A percentile compares a stretch with the other conserved stretches of the same genome.
phyloP scores from a whole-genome alignment of 2,888 invertebrate species.

The Mycalesis mineus region DNA sequence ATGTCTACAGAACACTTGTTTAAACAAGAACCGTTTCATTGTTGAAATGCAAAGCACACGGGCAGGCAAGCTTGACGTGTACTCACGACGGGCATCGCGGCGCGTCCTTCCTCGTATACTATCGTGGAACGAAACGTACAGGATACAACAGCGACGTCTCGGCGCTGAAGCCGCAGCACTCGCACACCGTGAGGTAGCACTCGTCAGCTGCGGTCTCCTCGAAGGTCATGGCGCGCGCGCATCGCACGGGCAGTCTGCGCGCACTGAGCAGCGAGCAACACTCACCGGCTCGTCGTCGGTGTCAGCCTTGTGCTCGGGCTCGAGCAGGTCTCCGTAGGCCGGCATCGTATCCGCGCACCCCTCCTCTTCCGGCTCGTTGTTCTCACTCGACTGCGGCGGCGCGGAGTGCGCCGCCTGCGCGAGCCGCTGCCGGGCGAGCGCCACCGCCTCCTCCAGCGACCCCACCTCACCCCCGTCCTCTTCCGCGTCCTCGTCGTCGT shows the following conservation, averaged over 20 bases:
- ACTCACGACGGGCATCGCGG: conserved; percentile 74
- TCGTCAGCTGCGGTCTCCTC: conserved; percentile 69
- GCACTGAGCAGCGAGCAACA: conserved; percentile 50
- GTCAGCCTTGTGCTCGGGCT: conserved; percentile 54
- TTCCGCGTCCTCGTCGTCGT: conserved; percentile 51
- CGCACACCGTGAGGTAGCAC: conserved; percentile 72
- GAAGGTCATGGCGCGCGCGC: conserved; percentile 77
- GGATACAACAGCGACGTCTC: conserved; percentile 70
- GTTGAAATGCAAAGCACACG: conserved; percentile 41
- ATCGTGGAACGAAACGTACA: conserved; percentile 74
- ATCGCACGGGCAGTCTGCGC: conserved; percentile 56
- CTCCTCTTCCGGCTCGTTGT: conserved; percentile 68
- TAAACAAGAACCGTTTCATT: conserved; percentile 8
- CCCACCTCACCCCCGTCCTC: conserved; percentile 62
- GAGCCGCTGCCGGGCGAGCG: conserved; percentile 70
- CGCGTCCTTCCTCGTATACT: conserved; percentile 60
- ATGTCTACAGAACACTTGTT: conserved; percentile 6
- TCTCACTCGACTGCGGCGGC: conserved; percentile 58
- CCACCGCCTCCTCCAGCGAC: conserved; percentile 76
- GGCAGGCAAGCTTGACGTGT: conserved; percentile 48
- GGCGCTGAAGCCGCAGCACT: conserved; percentile 76
- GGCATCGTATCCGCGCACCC: conserved; percentile 71
- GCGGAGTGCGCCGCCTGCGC: conserved; percentile 51
- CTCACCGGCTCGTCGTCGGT: conserved; percentile 58
- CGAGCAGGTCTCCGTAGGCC: conserved; percentile 75